phyloP scores from a whole-genome alignment of 2,888 invertebrate genomes.

The Macrosoma leucophasiata region DNA sequence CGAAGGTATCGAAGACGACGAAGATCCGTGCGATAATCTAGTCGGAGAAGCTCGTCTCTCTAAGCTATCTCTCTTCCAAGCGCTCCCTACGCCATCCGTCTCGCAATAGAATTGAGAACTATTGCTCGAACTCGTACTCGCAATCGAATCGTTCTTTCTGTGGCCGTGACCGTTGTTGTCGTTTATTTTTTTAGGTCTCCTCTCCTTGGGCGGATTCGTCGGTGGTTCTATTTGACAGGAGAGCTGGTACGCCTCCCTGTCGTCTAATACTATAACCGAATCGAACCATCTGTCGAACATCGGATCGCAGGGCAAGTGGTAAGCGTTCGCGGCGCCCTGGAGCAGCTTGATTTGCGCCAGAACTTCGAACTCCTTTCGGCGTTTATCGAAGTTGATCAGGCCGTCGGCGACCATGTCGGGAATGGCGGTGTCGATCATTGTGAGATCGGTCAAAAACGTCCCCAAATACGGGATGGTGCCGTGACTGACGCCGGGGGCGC shows the following conservation, averaged over 20 bases:
- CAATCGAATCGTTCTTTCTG: slow-evolving; percentile 93
- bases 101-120: slow-evolving; percentile 94
- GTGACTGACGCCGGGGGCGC: slow-evolving; percentile 85
- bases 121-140: slow-evolving; percentile 89
- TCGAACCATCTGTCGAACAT: slow-evolving; percentile 98
- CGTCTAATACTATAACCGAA: slow-evolving; percentile 91
- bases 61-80: slow-evolving; percentile 87
- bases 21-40: slow-evolving; percentile 85
- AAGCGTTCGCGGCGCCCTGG: slow-evolving; percentile 97
- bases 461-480: slow-evolving; percentile 99
- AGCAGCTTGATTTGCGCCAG: slow-evolving; percentile 96
- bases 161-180: slow-evolving; percentile 85
- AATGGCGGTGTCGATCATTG: slow-evolving; percentile 98
- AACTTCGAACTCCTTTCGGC: slow-evolving; percentile 98
- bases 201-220: slow-evolving; percentile 68
- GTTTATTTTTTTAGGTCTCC: slow-evolving; percentile 59
- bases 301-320: slow-evolving; percentile 89
- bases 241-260: slow-evolving; percentile 92
- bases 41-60: slow-evolving; percentile 87
- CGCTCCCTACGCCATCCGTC: slow-evolving; percentile 77
- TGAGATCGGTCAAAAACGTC: slow-evolving; percentile 97
- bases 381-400: slow-evolving; percentile 98
- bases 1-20: slow-evolving; percentile 85
- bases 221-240: slow-evolving; percentile 93
- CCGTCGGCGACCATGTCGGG: slow-evolving; percentile 88